A percentile compares a stretch with the other conserved stretches of the same genome.
phyloP scores from a whole-genome alignment of 1,140 invertebrate genomes.

The Pteromalus puparum region DNA sequence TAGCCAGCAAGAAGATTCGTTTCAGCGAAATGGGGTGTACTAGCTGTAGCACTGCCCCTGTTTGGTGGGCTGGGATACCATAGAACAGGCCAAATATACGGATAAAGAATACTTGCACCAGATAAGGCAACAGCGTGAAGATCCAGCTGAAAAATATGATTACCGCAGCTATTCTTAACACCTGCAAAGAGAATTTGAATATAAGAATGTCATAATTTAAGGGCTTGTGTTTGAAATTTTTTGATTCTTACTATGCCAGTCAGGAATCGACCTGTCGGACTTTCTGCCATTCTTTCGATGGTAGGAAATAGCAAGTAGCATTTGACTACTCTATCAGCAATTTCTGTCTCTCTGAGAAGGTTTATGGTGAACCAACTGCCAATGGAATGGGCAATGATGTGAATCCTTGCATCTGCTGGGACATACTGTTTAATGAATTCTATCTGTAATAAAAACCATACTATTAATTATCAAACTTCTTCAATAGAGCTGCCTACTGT shows the following conservation, averaged over 20 bases:
- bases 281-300: constrained; percentile 85
- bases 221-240: background rate
- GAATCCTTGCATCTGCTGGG: constrained; percentile 80
- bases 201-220: background rate
- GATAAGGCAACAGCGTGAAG: constrained; percentile 78
- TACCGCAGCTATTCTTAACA: constrained; percentile 75
- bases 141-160: constrained; percentile 78
- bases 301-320: constrained; percentile 89
- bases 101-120: constrained; percentile 75
- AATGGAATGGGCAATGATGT: constrained; percentile 90
- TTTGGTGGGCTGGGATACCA: constrained; percentile 70
- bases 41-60: constrained; percentile 74
- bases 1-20: constrained; percentile 78
- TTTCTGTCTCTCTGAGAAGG: constrained; percentile 78
- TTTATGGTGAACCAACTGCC: constrained; percentile 88
- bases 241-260: constrained; percentile 54
- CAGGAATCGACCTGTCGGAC: constrained; percentile 81
- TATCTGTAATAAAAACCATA: constrained; percentile 67
- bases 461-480: constrained; percentile 9
- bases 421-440: constrained; percentile 85
- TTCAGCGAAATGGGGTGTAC: constrained; percentile 74
- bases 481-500: constrained; percentile 6
- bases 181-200: constrained; percentile 53
- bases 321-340: constrained; percentile 74
- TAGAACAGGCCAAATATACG: constrained; percentile 74